These are phyloP conservation scores for Ciconia stormi DNA, from an alignment of 2,113 vertebrate genomes.

Conservation along the genomic window DNA sequence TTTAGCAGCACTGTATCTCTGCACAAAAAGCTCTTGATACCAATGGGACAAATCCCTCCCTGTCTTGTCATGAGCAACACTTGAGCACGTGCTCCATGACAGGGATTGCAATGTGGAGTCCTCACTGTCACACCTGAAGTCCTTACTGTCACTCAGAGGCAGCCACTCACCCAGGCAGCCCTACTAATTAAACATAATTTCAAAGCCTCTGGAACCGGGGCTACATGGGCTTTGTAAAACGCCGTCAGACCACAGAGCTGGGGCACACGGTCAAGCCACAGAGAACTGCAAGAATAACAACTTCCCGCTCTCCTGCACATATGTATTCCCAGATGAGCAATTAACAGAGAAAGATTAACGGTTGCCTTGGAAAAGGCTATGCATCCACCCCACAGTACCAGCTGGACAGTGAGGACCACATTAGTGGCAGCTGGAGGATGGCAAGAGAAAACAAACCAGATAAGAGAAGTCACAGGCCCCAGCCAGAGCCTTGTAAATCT, in stretches of 20 bases:
- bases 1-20: neutral
- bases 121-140: neutral
- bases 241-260: neutral
- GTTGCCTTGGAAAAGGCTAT: conserved; percentile 18
- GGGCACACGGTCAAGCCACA: neutral
- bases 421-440: conserved; percentile 51
- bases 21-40: neutral
- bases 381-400: neutral
- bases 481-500: neutral
- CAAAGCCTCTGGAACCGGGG: neutral
- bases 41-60: neutral
- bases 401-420: conserved; percentile 40
- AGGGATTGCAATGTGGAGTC: neutral
- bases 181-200: neutral
- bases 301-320: neutral
- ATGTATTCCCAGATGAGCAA: conserved; percentile 4
- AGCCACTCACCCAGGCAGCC: neutral
- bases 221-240: neutral
- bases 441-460: conserved; percentile 36
- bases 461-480: neutral
- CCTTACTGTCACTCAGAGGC: neutral
- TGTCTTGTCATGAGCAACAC: neutral
- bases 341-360: conserved; percentile 56
- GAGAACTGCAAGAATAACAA: neutral
- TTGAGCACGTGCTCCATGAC: neutral